These are phyloP conservation scores for Mustela nigripes DNA, from an alignment of 2,113 vertebrate species.

Conservation along the genomic window DNA sequence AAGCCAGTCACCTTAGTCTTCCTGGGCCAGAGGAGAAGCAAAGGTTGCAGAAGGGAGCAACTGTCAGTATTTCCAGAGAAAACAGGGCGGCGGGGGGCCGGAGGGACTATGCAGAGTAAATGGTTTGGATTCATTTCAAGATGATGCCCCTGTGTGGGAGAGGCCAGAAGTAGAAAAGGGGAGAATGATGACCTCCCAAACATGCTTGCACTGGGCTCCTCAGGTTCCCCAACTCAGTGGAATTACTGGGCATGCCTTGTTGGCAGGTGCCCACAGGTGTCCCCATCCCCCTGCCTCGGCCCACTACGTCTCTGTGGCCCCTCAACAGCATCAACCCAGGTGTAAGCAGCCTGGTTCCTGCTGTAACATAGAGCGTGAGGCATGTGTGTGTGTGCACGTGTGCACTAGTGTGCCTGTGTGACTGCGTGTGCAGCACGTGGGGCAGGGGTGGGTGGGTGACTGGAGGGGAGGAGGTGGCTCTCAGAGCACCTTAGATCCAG, in stretches of 20 bases:
- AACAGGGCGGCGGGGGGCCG: no score
- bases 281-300: neutral
- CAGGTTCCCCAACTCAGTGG: neutral
- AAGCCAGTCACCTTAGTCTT: neutral
- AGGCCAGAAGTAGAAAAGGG: neutral
- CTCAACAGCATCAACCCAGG: neutral
- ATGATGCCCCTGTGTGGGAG: neutral
- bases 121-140: neutral
- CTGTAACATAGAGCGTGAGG: neutral
- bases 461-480: neutral
- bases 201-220: no score
- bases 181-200: neutral
- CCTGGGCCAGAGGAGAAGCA: neutral
- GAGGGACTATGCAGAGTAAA: neutral
- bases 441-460: no score
- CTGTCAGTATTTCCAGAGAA: neutral
- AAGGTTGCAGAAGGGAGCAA: neutral
- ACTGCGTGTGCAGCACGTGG: no score
- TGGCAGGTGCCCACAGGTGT: rapidly evolving
- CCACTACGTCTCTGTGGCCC: neutral
- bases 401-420: neutral
- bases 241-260: neutral
- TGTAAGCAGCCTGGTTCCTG: neutral
- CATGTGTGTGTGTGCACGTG: rapidly evolving
- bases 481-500: neutral